These are phyloP conservation scores for Trissoscelio sp. DNA, from an alignment of 2,888 invertebrate genomes.

Conservation along the genomic window DNA sequence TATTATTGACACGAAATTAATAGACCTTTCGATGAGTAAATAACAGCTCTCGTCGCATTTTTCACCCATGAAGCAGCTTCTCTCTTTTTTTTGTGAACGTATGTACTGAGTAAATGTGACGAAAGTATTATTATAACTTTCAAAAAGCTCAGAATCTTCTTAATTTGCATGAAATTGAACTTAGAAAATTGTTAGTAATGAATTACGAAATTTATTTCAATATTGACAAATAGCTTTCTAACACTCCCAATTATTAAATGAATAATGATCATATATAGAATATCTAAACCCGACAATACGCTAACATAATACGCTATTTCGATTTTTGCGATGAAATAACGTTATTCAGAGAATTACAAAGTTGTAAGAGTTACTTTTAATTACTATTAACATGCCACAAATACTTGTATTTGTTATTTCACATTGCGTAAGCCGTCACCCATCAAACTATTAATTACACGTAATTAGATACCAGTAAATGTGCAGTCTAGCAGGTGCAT, in stretches of 20 bases:
- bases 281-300: too few species aligned
- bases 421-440: conserved; percentile 44
- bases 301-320: neutral
- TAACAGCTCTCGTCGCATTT: conserved; percentile 64
- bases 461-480: conserved; percentile 51
- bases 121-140: too few species aligned
- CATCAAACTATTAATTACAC: conserved; percentile 49
- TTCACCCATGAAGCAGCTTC: conserved; percentile 24
- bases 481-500: conserved; percentile 42
- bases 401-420: conserved; percentile 44
- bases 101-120: conserved; percentile 7
- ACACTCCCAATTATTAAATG: too few species aligned
- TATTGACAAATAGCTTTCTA: too few species aligned
- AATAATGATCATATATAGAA: too few species aligned
- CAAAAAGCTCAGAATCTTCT: too few species aligned
- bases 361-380: conserved; percentile 33
- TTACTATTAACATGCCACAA: conserved; percentile 33
- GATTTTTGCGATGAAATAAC: neutral
- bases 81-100: conserved; percentile 22
- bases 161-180: too few species aligned
- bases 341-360: neutral
- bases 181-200: too few species aligned
- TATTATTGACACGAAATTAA: conserved; percentile 80
- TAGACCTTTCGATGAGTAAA: conserved; percentile 79
- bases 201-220: too few species aligned